Conservation (phyloP, 2,113 vertebrate species). For the Oreotrochilus melanogaster region DNA sequence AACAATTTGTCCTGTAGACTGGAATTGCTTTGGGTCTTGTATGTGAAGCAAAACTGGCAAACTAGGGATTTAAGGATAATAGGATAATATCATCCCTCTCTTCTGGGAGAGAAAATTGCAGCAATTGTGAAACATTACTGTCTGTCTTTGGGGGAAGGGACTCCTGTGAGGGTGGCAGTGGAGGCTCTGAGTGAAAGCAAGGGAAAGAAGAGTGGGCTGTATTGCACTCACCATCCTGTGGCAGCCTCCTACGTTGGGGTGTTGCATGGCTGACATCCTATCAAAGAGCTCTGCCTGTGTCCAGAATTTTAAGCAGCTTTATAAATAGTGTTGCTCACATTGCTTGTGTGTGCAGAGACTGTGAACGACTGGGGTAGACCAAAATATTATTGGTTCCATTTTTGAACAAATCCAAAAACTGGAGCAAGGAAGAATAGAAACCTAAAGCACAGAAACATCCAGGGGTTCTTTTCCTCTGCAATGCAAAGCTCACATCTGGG, state of each 20-base stretch:
- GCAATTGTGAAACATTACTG: neutral
- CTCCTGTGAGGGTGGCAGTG: conserved; percentile 3
- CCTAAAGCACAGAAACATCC: neutral
- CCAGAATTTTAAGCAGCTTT: conserved; percentile 70
- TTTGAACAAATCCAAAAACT: conserved; percentile 2
- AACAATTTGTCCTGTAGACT: neutral
- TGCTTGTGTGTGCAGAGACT: conserved; percentile 31
- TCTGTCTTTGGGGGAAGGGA: conserved; percentile 6
- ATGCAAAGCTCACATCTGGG: neutral
- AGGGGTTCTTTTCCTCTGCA: neutral
- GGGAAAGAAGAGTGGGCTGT: conserved; percentile 39
- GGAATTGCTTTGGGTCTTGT: neutral
- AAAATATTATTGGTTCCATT: conserved; percentile 17
- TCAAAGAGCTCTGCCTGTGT: conserved; percentile 46
- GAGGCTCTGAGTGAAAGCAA: conserved; percentile 34
- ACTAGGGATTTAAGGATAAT: neutral
- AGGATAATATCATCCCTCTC: neutral
- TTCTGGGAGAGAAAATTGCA: conserved; percentile 6
- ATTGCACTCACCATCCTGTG: conserved; percentile 25
- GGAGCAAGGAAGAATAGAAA: neutral
- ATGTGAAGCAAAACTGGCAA: neutral
- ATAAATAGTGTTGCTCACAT: conserved; percentile 52
- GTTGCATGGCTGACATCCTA: conserved; percentile 55
- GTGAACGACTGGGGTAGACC: conserved; percentile 12
- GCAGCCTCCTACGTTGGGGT: neutral